Percentiles rank a stretch among this genome's conserved stretches.
Evolutionary conservation across 2,113 vertebrate species (phyloP).

Genomic region (Antigone vipio): DNA sequence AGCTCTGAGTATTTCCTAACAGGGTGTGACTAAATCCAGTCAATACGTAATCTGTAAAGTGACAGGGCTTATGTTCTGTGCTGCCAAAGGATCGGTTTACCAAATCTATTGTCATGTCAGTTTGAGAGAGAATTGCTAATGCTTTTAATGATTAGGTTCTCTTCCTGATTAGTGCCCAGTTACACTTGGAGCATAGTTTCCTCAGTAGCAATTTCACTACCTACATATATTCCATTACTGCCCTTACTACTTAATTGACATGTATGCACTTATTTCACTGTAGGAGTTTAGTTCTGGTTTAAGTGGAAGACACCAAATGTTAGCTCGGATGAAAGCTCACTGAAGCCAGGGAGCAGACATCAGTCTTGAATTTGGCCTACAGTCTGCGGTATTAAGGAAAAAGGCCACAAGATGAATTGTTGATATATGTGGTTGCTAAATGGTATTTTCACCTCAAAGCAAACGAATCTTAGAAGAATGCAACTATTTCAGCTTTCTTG

Average conservation of each 20-base stretch:
- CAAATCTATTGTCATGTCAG: background rate
- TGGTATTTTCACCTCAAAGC: conserved; percentile 60
- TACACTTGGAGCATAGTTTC: conserved; percentile 45
- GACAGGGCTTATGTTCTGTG: background rate
- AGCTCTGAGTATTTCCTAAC: background rate
- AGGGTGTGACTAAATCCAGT: background rate
- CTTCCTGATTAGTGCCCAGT: conserved; percentile 35
- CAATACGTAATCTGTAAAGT: background rate
- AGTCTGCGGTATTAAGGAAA: conserved; percentile 18
- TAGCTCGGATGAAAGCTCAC: background rate
- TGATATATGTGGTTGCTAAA: conserved; percentile 37
- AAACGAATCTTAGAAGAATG: conserved; percentile 36
- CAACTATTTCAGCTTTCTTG: conserved; percentile 41
- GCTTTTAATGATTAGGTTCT: conserved; percentile 15
- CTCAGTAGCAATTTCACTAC: background rate
- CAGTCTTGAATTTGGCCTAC: conserved; percentile 10
- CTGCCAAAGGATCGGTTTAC: conserved; percentile 23
- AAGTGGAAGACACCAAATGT: background rate
- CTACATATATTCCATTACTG: background rate
- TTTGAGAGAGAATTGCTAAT: background rate
- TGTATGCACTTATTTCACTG: background rate
- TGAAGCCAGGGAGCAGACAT: conserved; percentile 2
- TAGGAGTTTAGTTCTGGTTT: background rate
- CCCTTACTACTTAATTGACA: background rate
- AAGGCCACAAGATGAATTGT: conserved; percentile 12